Conservation (phyloP, 2,113 vertebrate species). For the Canis aureus region DNA sequence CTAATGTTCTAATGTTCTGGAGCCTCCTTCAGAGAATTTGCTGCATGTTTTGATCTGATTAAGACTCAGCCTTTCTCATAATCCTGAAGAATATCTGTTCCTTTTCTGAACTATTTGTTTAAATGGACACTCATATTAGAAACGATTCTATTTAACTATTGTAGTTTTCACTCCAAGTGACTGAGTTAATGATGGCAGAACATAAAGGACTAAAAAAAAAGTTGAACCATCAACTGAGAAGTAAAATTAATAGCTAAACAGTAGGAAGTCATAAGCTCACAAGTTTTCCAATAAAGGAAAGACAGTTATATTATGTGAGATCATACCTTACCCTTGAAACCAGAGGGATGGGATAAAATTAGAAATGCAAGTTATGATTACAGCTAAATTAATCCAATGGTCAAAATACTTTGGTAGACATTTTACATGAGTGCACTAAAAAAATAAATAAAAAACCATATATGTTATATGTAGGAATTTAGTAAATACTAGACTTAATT, state of each 20-base stretch:
- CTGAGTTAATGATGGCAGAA: neutral
- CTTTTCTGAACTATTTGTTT: conserved; percentile 15
- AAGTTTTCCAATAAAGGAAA: conserved; percentile 25
- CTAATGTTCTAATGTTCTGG: neutral
- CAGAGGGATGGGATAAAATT: neutral
- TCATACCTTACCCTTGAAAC: neutral
- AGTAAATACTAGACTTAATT: neutral
- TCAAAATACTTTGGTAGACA: conserved; percentile 37
- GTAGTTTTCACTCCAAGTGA: neutral
- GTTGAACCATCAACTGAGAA: conserved; percentile 34
- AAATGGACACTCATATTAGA: neutral
- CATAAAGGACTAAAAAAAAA: neutral
- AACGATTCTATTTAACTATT: neutral
- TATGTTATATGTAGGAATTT: neutral
- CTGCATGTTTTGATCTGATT: neutral
- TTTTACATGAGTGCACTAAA: neutral
- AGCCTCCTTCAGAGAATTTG: neutral
- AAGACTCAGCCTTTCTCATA: neutral
- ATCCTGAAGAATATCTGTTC: neutral
- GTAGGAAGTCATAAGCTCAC: neutral
- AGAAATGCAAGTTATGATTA: conserved; percentile 31
- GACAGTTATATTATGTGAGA: conserved; percentile 5
- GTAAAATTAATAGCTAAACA: conserved; percentile 46
- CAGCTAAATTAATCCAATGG: conserved; percentile 14
- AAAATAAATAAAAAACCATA: conserved; percentile 23